Conservation (phyloP, 1,140 invertebrate genomes). For the Cherax destructor region DNA sequence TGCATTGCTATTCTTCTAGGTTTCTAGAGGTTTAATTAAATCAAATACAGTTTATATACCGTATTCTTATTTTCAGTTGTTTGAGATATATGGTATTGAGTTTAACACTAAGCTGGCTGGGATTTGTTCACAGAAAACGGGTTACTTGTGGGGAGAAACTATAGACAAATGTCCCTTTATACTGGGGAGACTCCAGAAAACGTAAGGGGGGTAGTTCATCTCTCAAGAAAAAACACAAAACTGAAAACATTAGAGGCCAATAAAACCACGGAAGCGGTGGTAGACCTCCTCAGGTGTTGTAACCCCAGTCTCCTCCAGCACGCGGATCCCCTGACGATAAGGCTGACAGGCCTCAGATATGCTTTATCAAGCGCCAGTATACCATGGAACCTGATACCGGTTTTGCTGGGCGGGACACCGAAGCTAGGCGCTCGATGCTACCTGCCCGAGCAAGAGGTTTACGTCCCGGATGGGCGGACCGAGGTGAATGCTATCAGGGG, state of each 20-base stretch:
- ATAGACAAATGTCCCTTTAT: neutral
- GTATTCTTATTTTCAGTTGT: too few relatives aligned
- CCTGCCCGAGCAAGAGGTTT: too few relatives aligned
- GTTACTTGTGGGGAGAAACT: neutral
- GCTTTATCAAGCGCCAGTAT: neutral
- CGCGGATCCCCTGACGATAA: neutral
- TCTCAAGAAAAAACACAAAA: neutral
- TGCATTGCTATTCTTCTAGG: too few relatives aligned
- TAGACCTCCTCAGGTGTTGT: neutral
- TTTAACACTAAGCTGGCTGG: neutral
- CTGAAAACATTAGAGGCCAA: neutral
- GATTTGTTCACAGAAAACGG: conserved; percentile 6
- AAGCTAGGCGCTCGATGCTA: too few relatives aligned
- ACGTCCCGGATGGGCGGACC: too few relatives aligned
- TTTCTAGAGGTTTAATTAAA: too few relatives aligned
- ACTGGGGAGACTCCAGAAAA: neutral
- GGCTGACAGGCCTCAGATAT: neutral
- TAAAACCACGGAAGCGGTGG: neutral
- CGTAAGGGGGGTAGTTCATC: neutral
- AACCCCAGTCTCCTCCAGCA: neutral
- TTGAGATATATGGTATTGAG: too few relatives aligned
- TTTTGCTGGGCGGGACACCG: too few relatives aligned
- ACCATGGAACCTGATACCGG: neutral
- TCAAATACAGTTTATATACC: too few relatives aligned
- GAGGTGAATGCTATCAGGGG: neutral